Evolutionary conservation across 53 echinoderm and acorn worm species (phyloP).

Genomic region (Antedon mediterranea): DNA sequence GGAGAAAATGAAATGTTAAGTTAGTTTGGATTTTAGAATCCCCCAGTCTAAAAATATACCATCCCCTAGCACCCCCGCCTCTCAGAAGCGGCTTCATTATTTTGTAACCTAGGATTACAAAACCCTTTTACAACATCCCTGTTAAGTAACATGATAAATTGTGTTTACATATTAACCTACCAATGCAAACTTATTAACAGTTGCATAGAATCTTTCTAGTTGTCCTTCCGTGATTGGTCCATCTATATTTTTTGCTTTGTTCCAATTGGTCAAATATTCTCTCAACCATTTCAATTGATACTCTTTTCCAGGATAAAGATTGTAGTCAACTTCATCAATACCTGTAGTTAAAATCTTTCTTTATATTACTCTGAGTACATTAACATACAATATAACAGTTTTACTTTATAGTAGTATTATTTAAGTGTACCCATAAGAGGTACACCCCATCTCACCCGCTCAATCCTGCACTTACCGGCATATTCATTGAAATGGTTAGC

Average conservation of each 20-base stretch:
- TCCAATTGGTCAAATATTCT: conserved; percentile 44
- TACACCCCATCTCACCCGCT: no score
- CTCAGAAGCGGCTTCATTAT: no score
- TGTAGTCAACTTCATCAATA: conserved; percentile 72
- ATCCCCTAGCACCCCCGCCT: no score
- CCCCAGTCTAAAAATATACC: no score
- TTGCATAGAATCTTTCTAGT: conserved; percentile 47
- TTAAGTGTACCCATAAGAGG: no score
- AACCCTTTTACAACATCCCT: no score
- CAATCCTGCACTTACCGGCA: conserved; percentile 62
- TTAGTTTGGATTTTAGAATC: no score
- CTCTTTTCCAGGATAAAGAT: conserved; percentile 60
- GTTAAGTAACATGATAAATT: no score
- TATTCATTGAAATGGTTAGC: conserved; percentile 79
- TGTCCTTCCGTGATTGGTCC: conserved; percentile 48
- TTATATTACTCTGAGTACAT: not conserved
- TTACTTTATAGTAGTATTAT: no score
- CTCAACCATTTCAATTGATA: conserved; percentile 70
- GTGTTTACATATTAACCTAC: conserved; percentile 28
- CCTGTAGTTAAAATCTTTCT: conserved; percentile 17
- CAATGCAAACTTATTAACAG: conserved; percentile 83
- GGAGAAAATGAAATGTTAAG: conserved; percentile 2
- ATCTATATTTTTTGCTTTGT: conserved; percentile 27
- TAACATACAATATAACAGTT: no score
- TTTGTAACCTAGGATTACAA: no score